Evolutionary conservation across 2,888 invertebrate genomes (phyloP), one percentile per base, ranked within the genome.

Genomic region (Antheraea assamensis): DNA sequence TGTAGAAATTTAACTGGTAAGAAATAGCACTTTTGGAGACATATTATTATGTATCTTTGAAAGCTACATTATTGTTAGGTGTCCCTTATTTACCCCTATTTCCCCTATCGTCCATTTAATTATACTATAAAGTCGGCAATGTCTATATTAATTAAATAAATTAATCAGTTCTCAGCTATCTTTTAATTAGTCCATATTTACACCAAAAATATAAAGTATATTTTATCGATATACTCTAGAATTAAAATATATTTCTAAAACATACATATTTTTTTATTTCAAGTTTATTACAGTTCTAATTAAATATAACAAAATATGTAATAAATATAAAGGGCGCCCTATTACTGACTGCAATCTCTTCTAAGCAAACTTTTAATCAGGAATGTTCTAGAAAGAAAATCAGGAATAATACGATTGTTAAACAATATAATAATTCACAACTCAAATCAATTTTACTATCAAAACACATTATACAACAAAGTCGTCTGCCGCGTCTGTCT

Each of bases 21-120:
- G 19, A 52, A 52, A 7, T 52, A 21, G 7, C 5, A 52, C 4
- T 49, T 42, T 19, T 49, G 49, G 3, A 2, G 17, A 49, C 49
- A n/a, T n/a, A n/a, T 42, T 42, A 42, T 42, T 42, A 13, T 42
- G 8, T 42, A 13, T 52, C 17, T 52, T 52, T 21, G 1, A 52
- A 17, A 58, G 81, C 79, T 82, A 79, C 82, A 31, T 24, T 27
- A 24, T 64, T 84, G 85, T 87, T 86, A 87, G 87, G 86, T 86
- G 83, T 85, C 78, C 84, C 85, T 86, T 89, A 86, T 86, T n/a
- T n/a, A n/a, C 87, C 85, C 85, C 78, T 79, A 78, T 80, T 84
- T 84, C 87, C 86, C 87, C 83, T 75, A 76, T 75, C 71, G 76
- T 78, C 78, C 89, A 92, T 58, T 58, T 90, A 91, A 92, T 92